A percentile compares a stretch with the other conserved stretches of the same genome.
Evolutionary conservation across 2,113 vertebrate species (phyloP).

Genomic region (Erpornis zantholeuca): DNA sequence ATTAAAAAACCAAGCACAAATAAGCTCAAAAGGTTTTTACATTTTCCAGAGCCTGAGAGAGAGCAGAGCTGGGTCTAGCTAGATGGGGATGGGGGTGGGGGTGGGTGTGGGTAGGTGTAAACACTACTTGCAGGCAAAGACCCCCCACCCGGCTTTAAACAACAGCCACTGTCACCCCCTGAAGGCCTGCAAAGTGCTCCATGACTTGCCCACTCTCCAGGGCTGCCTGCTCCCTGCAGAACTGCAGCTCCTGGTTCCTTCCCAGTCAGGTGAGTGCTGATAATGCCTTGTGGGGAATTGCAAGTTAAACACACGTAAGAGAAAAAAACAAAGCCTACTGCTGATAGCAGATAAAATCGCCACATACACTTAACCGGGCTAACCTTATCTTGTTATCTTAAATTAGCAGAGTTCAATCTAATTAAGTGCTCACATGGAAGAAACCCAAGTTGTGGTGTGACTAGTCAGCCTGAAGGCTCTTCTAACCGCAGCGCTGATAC

Average conservation of each 20-base stretch:
- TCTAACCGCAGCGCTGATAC: not conserved
- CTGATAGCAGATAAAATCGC: conserved; percentile 30
- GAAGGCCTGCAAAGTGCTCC: not conserved
- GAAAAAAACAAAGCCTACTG: not conserved
- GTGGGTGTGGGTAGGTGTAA: too few relatives aligned
- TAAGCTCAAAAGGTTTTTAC: not conserved
- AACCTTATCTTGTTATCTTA: conserved; percentile 54
- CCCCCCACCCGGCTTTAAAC: not conserved
- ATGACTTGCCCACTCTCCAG: not conserved
- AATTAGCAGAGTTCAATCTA: conserved; percentile 54
- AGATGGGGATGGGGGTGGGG: accelerated
- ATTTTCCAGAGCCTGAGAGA: not conserved
- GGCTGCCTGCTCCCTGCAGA: not conserved
- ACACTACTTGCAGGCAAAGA: not conserved
- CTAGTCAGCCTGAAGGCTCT: not conserved
- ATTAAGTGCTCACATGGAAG: conserved; percentile 45
- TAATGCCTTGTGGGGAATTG: not conserved
- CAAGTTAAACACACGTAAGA: not conserved
- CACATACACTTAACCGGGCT: not conserved
- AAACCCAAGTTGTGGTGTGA: conserved; percentile 31
- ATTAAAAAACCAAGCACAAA: not conserved
- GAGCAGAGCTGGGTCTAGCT: not conserved
- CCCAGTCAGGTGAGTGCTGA: not conserved
- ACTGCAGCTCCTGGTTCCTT: not conserved
- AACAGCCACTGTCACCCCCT: not conserved